A percentile compares a stretch with the other conserved stretches of the same genome.
These are phyloP conservation scores for Barnardius zonarius DNA, from an alignment of 2,113 vertebrate genomes.

Conservation along the genomic window DNA sequence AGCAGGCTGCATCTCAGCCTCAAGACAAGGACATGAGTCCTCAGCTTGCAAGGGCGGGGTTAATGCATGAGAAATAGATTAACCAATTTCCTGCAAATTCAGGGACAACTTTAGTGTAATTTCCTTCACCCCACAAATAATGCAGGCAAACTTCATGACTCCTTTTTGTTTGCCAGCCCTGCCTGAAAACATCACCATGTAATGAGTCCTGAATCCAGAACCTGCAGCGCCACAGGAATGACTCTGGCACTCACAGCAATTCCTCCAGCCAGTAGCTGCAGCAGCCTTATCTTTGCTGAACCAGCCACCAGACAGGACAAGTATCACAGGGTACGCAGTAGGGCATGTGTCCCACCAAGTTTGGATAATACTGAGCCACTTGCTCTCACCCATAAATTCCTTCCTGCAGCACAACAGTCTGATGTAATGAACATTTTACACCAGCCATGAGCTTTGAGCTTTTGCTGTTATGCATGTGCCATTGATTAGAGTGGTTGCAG, in stretches of 20 bases:
- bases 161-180: background rate
- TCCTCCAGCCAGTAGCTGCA: background rate
- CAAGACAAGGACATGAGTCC: background rate
- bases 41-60: background rate
- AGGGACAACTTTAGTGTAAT: background rate
- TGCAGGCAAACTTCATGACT: background rate
- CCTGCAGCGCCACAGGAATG: background rate
- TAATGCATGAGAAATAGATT: background rate
- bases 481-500: constrained; percentile 68
- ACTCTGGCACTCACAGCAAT: background rate
- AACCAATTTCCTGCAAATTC: background rate
- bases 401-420: background rate
- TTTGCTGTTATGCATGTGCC: constrained; percentile 58
- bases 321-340: background rate
- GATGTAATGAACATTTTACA: constrained; percentile 54
- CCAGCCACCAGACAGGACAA: background rate
- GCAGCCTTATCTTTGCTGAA: background rate
- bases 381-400: background rate
- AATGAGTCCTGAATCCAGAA: background rate
- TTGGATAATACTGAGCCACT: background rate
- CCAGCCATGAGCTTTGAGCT: constrained; percentile 13
- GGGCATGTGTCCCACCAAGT: background rate
- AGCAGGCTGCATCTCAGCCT: background rate
- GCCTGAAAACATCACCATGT: background rate
- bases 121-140: background rate